phyloP scores from a whole-genome alignment of 2,888 invertebrate genomes.

The Erpobdella octoculata region DNA sequence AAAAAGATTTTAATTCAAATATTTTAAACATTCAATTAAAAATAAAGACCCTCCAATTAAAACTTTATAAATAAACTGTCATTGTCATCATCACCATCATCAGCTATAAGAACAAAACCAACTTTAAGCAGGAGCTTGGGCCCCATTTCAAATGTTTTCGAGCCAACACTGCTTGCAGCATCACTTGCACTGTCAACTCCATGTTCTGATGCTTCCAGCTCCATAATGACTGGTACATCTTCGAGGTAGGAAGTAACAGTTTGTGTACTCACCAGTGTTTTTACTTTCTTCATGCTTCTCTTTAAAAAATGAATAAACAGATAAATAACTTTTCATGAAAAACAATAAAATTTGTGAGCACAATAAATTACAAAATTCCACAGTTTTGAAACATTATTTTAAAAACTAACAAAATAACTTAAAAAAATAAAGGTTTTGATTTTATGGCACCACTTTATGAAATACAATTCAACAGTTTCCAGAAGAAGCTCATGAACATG shows the following conservation, averaged over 20 bases:
- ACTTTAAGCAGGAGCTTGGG: constrained; percentile 25
- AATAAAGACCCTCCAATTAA: too few relatives aligned
- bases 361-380: too few relatives aligned
- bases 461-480: too few relatives aligned
- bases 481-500: too few relatives aligned
- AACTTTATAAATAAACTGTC: too few relatives aligned
- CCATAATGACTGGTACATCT: constrained; percentile 28
- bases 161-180: constrained; percentile 13
- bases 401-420: too few relatives aligned
- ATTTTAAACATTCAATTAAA: too few relatives aligned
- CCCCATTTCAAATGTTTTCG: constrained; percentile 25
- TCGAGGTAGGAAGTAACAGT: constrained; percentile 41
- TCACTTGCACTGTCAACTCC: constrained; percentile 24
- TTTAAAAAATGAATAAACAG: constrained; percentile 30
- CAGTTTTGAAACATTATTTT: too few relatives aligned
- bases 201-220: constrained; percentile 5
- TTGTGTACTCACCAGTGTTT: constrained; percentile 41
- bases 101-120: background rate
- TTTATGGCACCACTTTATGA: too few relatives aligned
- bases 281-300: constrained; percentile 39
- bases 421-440: too few relatives aligned
- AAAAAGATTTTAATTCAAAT: too few relatives aligned
- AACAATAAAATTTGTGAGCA: too few relatives aligned
- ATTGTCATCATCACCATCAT: background rate
- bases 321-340: background rate